These are phyloP conservation scores for Zapus hudsonius DNA, from an alignment of 2,113 vertebrate species.

Conservation along the genomic window DNA sequence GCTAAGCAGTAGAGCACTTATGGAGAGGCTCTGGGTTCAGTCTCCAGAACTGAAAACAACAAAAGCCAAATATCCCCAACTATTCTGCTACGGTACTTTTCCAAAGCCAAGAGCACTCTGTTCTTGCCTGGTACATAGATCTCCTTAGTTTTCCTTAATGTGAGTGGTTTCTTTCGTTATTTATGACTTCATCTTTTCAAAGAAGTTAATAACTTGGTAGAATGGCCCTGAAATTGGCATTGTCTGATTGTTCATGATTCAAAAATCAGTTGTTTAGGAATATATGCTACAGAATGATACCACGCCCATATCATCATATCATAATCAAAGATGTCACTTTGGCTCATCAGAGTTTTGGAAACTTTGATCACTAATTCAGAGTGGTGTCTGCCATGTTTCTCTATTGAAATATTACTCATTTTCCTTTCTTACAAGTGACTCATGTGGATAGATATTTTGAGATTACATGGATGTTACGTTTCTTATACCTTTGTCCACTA, in stretches of 20 bases:
- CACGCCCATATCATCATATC: not conserved
- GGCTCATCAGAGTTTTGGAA: not conserved
- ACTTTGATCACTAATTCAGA: not conserved
- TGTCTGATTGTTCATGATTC: conserved; percentile 1
- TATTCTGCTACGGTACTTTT: not conserved
- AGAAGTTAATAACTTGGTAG: conserved; percentile 15
- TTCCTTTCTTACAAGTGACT: not conserved
- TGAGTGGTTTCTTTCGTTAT: not conserved
- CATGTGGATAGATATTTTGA: not conserved
- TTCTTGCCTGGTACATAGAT: not conserved
- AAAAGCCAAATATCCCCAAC: not conserved
- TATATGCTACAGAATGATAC: not conserved
- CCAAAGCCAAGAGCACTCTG: not conserved
- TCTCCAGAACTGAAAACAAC: not conserved
- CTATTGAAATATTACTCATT: not conserved
- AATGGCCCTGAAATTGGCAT: not conserved
- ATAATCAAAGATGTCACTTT: not conserved
- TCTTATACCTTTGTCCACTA: not conserved
- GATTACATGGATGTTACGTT: not conserved
- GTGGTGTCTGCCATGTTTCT: not conserved
- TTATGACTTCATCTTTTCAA: conserved; percentile 9
- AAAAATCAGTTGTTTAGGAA: conserved; percentile 26
- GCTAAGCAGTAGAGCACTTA: not conserved
- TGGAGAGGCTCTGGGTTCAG: not conserved
- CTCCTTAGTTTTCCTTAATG: not conserved